These are phyloP conservation scores for Uromys caudimaculatus DNA, from an alignment of 2,797 vertebrate genomes.

Conservation along the genomic window DNA sequence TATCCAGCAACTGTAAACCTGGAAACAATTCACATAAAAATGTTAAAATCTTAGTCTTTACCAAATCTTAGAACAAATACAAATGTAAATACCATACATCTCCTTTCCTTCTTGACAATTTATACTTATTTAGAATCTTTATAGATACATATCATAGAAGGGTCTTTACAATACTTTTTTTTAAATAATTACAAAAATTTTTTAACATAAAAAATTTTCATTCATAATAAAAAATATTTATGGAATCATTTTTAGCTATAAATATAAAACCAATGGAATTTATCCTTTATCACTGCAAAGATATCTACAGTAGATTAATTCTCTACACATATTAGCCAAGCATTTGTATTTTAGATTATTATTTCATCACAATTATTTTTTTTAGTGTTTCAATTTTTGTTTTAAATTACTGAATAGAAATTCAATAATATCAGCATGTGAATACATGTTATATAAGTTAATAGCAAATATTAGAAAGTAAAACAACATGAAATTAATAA, in stretches of 20 bases:
- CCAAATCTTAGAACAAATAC: neutral
- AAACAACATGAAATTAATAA: neutral
- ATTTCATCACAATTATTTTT: neutral
- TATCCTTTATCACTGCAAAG: neutral
- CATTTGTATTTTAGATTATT: neutral
- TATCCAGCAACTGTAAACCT: neutral
- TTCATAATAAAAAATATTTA: neutral
- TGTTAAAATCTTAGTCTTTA: neutral
- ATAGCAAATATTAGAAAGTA: neutral
- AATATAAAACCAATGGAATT: neutral
- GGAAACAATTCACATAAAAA: neutral
- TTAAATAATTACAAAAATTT: no score
- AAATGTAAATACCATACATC: neutral
- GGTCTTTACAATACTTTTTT: neutral
- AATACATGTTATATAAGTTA: neutral
- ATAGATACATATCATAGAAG: neutral
- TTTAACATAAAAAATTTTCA: neutral
- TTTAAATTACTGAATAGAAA: neutral
- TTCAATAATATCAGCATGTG: neutral
- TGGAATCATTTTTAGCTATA: neutral
- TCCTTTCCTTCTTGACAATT: neutral
- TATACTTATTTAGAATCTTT: neutral
- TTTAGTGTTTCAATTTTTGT: neutral
- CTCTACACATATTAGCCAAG: neutral
- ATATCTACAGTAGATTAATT: accelerated